Evolutionary conservation across 2,113 vertebrate species (phyloP), one percentile per base, ranked within the genome.

Genomic region (Heloderma charlesbogerti): DNA sequence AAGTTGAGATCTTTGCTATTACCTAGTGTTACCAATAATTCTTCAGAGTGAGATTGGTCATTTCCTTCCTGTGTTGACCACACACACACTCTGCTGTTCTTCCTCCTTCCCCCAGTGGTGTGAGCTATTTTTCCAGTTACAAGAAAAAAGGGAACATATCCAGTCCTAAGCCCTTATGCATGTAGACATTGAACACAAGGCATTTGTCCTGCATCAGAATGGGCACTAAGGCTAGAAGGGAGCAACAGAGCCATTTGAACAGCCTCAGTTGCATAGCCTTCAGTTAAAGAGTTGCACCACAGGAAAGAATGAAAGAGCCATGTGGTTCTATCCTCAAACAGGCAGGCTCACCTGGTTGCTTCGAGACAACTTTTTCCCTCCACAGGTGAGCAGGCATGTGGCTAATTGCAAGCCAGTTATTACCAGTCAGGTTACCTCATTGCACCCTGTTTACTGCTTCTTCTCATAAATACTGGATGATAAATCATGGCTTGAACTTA

Each of bases 401-500:
- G 15, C 51, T 90, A 63, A 84, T 63, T 89, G 20, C 54, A 84
- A 89, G 31, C 37, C 18, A n/a, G 12, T 66, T 84, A 48, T 75
- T 75, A 75, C 71, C 60, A 66, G 3, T 27, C 48, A 60, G 77
- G 25, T 43, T 60, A 74, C 51, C 79, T 67, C 0, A 88, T 91
- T 92, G 86, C 37, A 27, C 93, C 31, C 3, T 43, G 22, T 86
- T 87, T 66, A 88, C 88, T 92, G 43, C n/a, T 74, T 51, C 95
- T 31, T 75, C 10, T 40, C 81, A 86, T 92, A 48, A 13, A 25
- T 85, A 66, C 31, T 16, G 45, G 54, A 40, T 92, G 71, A 77
- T 86, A 78, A 90, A 37, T 92, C 92, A 4, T 16, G 37, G 34
- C 43, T 93, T 95, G 94, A 74, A 93, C 43, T 83, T 90, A 7